A percentile compares a stretch with the other conserved stretches of the same genome.
Conservation (phyloP, 2,113 vertebrate genomes). For the Etheostoma spectabile region DNA sequence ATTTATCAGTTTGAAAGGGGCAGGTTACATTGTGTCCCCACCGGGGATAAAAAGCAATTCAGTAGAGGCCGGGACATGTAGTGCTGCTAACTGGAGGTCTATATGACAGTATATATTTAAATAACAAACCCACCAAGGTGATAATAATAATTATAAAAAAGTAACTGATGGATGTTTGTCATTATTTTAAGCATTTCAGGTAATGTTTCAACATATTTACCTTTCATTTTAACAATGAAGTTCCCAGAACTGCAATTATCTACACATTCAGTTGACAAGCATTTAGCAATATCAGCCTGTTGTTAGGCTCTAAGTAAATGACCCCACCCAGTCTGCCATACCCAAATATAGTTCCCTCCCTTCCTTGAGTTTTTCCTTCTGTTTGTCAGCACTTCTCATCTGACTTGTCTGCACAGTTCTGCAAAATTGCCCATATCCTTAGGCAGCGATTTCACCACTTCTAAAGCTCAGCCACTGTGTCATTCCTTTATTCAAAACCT, state of each 20-base stretch:
- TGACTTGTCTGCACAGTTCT: constrained; percentile 10
- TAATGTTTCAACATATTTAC: neutral
- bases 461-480: constrained; percentile 17
- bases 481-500: constrained; percentile 12
- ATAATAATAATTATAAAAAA: neutral
- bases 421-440: neutral
- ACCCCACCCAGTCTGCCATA: constrained; percentile 9
- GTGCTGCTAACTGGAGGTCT: too few species aligned
- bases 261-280: neutral
- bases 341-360: neutral
- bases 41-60: too few species aligned
- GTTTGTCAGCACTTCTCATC: neutral
- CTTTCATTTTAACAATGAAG: neutral
- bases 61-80: too few species aligned
- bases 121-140: neutral
- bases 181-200: neutral
- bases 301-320: constrained; percentile 14
- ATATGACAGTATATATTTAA: neutral
- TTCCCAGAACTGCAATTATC: neutral
- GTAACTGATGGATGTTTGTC: too few species aligned
- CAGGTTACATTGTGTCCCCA: too few species aligned
- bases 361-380: neutral
- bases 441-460: constrained; percentile 8
- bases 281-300: neutral
- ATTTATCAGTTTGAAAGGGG: too few species aligned